These are phyloP conservation scores for Cichladusa arquata DNA, from an alignment of 2,113 vertebrate species.

Conservation along the genomic window DNA sequence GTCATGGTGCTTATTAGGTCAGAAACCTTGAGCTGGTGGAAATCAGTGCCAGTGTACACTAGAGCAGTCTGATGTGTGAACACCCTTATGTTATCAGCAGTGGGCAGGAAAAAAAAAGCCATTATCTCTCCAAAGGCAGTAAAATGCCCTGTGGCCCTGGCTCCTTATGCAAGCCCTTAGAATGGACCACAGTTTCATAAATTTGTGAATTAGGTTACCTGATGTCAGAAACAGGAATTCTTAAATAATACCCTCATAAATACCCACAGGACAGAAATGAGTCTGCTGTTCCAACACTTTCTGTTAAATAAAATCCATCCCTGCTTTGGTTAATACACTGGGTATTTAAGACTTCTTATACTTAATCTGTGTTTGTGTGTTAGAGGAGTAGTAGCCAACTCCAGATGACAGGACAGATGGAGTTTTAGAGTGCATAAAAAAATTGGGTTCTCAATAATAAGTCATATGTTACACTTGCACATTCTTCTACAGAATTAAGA, in stretches of 20 bases:
- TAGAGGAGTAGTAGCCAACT: constrained; percentile 56
- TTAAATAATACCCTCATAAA: not conserved
- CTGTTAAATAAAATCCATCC: constrained; percentile 6
- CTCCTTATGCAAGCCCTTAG: not conserved
- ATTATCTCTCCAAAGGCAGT: not conserved
- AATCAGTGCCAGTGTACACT: not conserved
- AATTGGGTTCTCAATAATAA: constrained; percentile 34
- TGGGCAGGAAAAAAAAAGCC: not conserved
- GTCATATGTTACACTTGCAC: constrained; percentile 45
- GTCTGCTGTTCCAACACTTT: not conserved
- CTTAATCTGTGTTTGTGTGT: constrained; percentile 1
- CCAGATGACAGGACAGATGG: constrained; percentile 66
- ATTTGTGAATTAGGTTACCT: not conserved
- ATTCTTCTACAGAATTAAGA: constrained; percentile 53
- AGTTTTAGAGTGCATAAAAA: constrained; percentile 51
- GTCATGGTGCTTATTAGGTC: not conserved
- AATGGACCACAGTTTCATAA: accelerated
- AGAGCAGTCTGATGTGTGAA: not conserved
- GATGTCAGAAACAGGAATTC: not conserved
- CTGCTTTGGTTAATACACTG: constrained; percentile 18
- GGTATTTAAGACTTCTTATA: constrained; percentile 48
- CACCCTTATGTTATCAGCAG: not conserved
- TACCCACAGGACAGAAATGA: not conserved
- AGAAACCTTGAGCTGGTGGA: not conserved
- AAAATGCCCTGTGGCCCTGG: not conserved